Evolutionary conservation across 2,113 vertebrate species (phyloP), one percentile per base, ranked within the genome.

Genomic region (Notiomystis cincta): DNA sequence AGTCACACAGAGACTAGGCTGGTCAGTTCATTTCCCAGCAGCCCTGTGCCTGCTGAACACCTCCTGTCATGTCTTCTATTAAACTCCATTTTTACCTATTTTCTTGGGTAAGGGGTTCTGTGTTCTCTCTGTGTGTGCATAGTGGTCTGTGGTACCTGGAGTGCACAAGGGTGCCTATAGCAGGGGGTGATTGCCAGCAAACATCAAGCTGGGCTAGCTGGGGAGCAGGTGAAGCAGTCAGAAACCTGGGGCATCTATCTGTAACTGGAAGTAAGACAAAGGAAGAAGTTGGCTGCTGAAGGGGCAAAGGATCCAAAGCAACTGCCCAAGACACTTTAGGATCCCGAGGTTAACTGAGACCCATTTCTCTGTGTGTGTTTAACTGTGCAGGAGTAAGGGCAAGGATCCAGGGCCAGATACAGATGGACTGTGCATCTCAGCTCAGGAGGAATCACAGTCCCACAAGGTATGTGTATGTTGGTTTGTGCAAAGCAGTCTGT

Each of bases 211-310:
- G 45, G 45, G 31, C 23, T 75, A 38, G 23, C 13, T 44, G 71
- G 13, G 4, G 24, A 44, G n/a, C 2, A 42, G 31, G 54, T 17
- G 28, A 90, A 70, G 38, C 24, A 6, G 1, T 22, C 13, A 69
- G 35, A 65, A 62, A 50, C 12, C 10, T 10, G 8, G 16, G 9
- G 4, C 6, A 6, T 2, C 9, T 11, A 9, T 13, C 2, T 31
- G 11, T 15, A 40, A 70, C 28, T 54, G 31, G 38, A 31, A 73
- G 35, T 4, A 65, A 71, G 30, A 42, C 37, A 80, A 35, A 37
- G 37, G 37, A 35, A 70, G 3, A 22, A 47, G 12, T 1, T 42
- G 47, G 7, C 16, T 75, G 2, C 51, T 57, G n/a, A 37, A 51
- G 23, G 19, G 12, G 15, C 12, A 56, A 44, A 38, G 15, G 18